Evolutionary conservation across 37 sponge, comb jelly and placozoan genomes (phyloP), one percentile per base, ranked within the genome.

Genomic region (Agelas oroides): DNA sequence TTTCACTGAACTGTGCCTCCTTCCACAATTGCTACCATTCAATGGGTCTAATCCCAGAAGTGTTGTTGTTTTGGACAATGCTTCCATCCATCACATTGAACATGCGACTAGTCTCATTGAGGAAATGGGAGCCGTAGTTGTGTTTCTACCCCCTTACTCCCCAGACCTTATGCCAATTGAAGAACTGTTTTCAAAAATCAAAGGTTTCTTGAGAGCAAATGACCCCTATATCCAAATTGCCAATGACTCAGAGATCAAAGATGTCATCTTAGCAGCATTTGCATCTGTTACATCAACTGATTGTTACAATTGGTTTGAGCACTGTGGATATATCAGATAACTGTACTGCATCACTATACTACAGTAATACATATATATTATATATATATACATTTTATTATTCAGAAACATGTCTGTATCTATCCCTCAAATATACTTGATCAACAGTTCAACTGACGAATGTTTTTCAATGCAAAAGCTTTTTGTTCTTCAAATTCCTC

Each of bases 141-240:
- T 69, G 23, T 80, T 80, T 68, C 32, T 78, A 41, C 79, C 79
- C 23, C 79, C 79, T 21, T 78, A 78, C 35, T 78, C 79, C 24
- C 79, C 79, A 46, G 79, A 78, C 52, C 46, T 78, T 17, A 78
- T 65, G 65, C 79, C 80, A 28, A 80, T 69, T 53, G 70, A 80
- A 57, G 80, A 80, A 32, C 52, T 55, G 18, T 80, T 80, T 55
- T 80, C 80, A 0, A 59, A 76, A 76, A 34, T 76, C 2, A 76
- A 76, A 32, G 24, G 21, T 30, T 57, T 23, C 76, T 32, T 76
- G 34, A 23, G 76, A 34, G 76, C 55, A 53, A 32, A 53, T 27
- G 79, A 78, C 21, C 76, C 58, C 5, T 27, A 28, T 13, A 58
- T 75, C 1, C 59, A 56, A 59, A 58, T 57, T 34, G 59, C 28